Evolutionary conservation across 2,797 vertebrate species (phyloP), one percentile per base, ranked within the genome.

Genomic region (Gila robusta): DNA sequence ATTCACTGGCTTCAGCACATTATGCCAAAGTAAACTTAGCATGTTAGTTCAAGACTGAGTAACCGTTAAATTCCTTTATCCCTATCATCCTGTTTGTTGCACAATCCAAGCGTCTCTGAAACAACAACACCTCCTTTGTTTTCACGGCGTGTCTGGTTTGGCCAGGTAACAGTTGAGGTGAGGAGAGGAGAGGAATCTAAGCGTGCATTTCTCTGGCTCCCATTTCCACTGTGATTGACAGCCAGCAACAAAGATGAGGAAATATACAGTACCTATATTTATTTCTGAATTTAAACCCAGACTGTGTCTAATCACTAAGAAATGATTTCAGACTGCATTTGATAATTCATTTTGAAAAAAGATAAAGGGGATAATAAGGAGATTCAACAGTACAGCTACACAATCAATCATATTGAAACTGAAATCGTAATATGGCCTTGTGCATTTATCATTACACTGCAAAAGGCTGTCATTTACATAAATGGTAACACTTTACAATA

Each of bases 151-250:
- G 78, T 86, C 83, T 91, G 87, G 88, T 92, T 86, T 83, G 90
- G 92, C 66, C 89, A 87, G 87, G 90, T 87, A 87, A 86, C 56
- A 84, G 39, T 67, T 88, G 83, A 71, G 88, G 79, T 90, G 82
- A 91, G 86, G 71, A 87, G 88, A 77, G 52, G 85, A 84, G 84
- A 90, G 82, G 89, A 86, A 37, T 91, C 80, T 85, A 69, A 81
- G 59, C 21, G 23, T 28, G 62, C 19, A 81, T 52, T 39, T 39
- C n/a, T 72, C 54, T 21, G 79, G 79, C 64, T 77, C 59, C 70
- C 17, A 64, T 87, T 82, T 86, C 59, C 28, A 56, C 41, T 41
- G 54, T 77, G 47, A 82, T 16, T 10, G 64, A 72, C 64, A 52
- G 11, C 11, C 32, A 81, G 64, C 67, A 79, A 70, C 49, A 72